These are phyloP conservation scores for Hetaerina americana DNA, from an alignment of 1,140 invertebrate genomes.

Conservation along the genomic window DNA sequence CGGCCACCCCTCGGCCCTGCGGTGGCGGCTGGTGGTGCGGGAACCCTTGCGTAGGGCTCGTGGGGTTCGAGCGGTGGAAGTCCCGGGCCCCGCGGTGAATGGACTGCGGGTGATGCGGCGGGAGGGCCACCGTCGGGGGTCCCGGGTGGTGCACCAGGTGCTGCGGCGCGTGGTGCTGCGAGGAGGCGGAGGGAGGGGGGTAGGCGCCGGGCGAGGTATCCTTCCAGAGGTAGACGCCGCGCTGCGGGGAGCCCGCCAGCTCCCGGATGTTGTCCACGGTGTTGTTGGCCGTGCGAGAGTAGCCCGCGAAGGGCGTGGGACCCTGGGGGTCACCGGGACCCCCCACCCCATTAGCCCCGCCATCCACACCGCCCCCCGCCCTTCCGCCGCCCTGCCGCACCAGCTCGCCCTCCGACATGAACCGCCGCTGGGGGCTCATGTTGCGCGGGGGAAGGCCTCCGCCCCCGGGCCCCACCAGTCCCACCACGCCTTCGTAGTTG, in stretches of 20 bases:
- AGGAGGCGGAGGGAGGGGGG: background rate
- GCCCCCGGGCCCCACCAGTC: slow-evolving; percentile 17
- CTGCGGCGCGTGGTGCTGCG: slow-evolving; percentile 9
- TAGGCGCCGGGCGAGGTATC: slow-evolving; percentile 46
- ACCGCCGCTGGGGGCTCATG: slow-evolving; percentile 63
- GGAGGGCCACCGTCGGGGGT: slow-evolving; percentile 24
- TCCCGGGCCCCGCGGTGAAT: slow-evolving; percentile 24
- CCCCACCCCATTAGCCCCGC: background rate
- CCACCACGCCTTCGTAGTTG: slow-evolving; percentile 16
- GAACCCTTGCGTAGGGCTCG: slow-evolving; percentile 55
- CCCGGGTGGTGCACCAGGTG: slow-evolving; percentile 25
- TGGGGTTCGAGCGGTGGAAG: slow-evolving; percentile 55
- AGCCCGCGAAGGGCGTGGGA: slow-evolving; percentile 37
- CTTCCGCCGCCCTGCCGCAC: slow-evolving; percentile 49
- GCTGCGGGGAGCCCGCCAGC: slow-evolving; percentile 67
- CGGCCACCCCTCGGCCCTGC: slow-evolving; percentile 19
- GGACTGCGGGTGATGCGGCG: slow-evolving; percentile 17
- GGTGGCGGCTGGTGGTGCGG: slow-evolving; percentile 12
- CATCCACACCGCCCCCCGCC: slow-evolving; percentile 18
- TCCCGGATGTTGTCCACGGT: slow-evolving; percentile 53
- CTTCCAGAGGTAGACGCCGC: slow-evolving; percentile 72
- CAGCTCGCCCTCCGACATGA: slow-evolving; percentile 72
- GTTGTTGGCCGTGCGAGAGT: slow-evolving; percentile 39
- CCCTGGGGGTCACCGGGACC: slow-evolving; percentile 32
- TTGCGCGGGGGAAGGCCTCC: slow-evolving; percentile 19